Conservation (phyloP, 2,888 invertebrate genomes). For the Stenoptilia bipunctidactyla region DNA sequence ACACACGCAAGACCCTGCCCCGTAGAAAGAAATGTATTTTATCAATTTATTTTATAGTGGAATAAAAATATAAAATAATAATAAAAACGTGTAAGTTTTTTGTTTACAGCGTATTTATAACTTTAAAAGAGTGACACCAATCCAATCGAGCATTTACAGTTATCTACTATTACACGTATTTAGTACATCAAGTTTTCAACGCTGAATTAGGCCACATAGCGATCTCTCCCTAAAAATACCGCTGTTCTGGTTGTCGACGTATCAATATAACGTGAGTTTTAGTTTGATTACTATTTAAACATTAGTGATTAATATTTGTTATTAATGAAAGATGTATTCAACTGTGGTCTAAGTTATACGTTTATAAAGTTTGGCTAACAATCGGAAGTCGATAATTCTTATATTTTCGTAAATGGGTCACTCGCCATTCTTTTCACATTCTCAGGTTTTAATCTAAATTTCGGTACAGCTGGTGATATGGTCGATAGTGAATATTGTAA, state of each 20-base stretch:
- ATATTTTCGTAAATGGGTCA: slow-evolving; percentile 71
- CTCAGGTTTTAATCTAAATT: slow-evolving; percentile 29
- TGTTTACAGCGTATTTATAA: too few species aligned
- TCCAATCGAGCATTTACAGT: slow-evolving; percentile 65
- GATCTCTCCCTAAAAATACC: slow-evolving; percentile 73
- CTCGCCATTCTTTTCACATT: slow-evolving; percentile 62
- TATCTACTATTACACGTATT: slow-evolving; percentile 69
- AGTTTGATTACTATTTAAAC: slow-evolving; percentile 29
- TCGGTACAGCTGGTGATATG: neutral
- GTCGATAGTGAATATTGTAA: slow-evolving; percentile 23
- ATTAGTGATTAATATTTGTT: neutral
- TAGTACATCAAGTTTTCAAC: slow-evolving; percentile 67
- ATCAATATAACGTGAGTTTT: slow-evolving; percentile 65
- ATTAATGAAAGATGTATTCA: slow-evolving; percentile 21
- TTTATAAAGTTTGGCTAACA: slow-evolving; percentile 35
- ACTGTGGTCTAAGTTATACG: slow-evolving; percentile 34
- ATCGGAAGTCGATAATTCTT: slow-evolving; percentile 57
- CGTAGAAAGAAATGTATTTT: too few species aligned
- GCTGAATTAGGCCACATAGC: slow-evolving; percentile 73
- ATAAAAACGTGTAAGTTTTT: too few species aligned
- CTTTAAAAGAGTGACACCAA: slow-evolving; percentile 19
- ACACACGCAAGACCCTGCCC: too few species aligned
- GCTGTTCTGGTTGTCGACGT: slow-evolving; percentile 72
- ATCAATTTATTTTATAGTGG: too few species aligned
- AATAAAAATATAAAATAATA: too few species aligned